These are phyloP conservation scores for Nettapus auritus DNA, from an alignment of 2,113 vertebrate genomes.

Conservation along the genomic window DNA sequence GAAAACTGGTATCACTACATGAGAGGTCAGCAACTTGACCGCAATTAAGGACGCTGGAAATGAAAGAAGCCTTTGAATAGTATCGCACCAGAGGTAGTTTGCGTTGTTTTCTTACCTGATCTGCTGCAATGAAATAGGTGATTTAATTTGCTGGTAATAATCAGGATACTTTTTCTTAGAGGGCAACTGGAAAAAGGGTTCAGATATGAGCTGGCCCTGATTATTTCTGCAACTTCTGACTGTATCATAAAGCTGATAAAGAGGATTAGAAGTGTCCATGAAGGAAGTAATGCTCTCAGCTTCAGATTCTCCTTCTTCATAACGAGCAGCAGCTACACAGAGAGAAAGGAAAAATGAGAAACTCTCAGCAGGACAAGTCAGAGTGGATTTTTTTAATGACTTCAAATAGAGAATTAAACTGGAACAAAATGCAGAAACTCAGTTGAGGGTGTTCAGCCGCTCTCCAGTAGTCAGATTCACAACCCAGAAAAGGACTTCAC, in stretches of 20 bases:
- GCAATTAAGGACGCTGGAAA: background rate
- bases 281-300: constrained; percentile 94
- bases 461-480: background rate
- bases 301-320: constrained; percentile 95
- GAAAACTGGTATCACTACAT: background rate
- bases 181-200: constrained; percentile 96
- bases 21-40: background rate
- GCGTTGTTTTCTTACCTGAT: constrained; percentile 86
- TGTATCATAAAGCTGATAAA: constrained; percentile 95
- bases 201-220: constrained; percentile 95
- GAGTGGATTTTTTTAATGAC: background rate
- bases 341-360: constrained; percentile 11
- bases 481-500: background rate
- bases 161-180: constrained; percentile 97
- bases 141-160: constrained; percentile 96
- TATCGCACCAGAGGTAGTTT: background rate
- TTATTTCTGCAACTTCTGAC: constrained; percentile 94
- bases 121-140: constrained; percentile 92
- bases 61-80: background rate
- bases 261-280: constrained; percentile 93
- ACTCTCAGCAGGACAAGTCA: background rate
- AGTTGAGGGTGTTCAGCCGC: background rate
- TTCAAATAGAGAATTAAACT: background rate
- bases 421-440: background rate
- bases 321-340: constrained; percentile 82